Conservation (phyloP, 1,140 invertebrate species). For the Mycetomoellerius zeteki region DNA sequence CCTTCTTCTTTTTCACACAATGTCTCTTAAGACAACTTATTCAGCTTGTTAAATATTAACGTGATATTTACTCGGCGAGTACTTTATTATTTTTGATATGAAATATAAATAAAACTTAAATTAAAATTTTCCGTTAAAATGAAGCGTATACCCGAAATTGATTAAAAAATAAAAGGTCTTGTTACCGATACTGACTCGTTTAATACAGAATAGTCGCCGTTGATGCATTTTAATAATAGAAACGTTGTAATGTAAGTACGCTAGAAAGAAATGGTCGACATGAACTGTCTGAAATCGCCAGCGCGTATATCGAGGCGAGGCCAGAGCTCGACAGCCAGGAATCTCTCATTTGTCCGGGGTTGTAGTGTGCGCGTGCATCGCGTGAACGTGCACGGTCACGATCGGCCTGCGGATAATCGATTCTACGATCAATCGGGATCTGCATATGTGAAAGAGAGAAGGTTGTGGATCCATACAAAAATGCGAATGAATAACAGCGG, state of each 20-base stretch:
- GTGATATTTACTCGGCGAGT: background rate
- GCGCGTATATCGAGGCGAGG: slow-evolving; percentile 13
- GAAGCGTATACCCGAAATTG: background rate
- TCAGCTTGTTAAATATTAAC: slow-evolving; percentile 23
- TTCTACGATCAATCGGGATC: slow-evolving; percentile 60
- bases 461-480: slow-evolving; percentile 16
- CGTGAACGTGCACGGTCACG: slow-evolving; percentile 63
- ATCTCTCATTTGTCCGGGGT: slow-evolving; percentile 41
- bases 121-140: slow-evolving; percentile 17
- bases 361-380: slow-evolving; percentile 42
- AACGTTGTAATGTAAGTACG: background rate
- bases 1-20: background rate
- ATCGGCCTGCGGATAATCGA: slow-evolving; percentile 61
- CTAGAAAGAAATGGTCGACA: background rate
- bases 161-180: background rate
- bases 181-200: background rate
- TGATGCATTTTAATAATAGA: slow-evolving; percentile 22
- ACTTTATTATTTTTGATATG: slow-evolving; percentile 1
- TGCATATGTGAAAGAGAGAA: slow-evolving; percentile 13
- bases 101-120: slow-evolving; percentile 7
- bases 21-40: background rate
- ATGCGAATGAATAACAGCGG: background rate
- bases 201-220: background rate
- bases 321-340: slow-evolving; percentile 13
- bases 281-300: slow-evolving; percentile 1